A percentile compares a stretch with the other conserved stretches of the same genome.
These are phyloP conservation scores for Pristionchus mayeri DNA, from an alignment of 2,888 invertebrate species.

Conservation along the genomic window DNA sequence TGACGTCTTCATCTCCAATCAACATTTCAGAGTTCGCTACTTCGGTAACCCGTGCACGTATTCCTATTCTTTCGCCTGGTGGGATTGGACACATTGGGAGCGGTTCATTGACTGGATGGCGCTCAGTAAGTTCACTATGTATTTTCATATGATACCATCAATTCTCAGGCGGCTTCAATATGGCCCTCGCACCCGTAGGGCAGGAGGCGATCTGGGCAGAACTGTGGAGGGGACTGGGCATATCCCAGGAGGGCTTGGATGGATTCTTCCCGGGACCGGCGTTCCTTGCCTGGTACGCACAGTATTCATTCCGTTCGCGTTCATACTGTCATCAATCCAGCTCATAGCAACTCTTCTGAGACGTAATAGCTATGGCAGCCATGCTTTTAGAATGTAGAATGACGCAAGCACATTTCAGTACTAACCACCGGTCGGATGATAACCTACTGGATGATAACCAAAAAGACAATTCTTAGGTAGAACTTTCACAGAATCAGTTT, in stretches of 20 bases:
- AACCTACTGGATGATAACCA: no score
- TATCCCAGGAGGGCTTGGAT: constrained; percentile 85
- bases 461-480: no score
- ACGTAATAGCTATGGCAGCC: no score
- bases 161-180: constrained; percentile 85
- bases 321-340: no score
- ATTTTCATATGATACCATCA: background rate
- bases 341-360: no score
- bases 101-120: constrained; percentile 97
- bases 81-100: constrained; percentile 87
- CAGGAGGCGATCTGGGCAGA: constrained; percentile 91
- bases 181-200: constrained; percentile 89
- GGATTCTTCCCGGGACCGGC: constrained; percentile 92
- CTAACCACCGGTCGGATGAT: no score
- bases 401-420: no score
- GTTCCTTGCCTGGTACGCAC: constrained; percentile 93
- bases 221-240: constrained; percentile 83
- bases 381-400: no score
- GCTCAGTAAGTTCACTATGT: constrained; percentile 82
- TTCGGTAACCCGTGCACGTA: constrained; percentile 95
- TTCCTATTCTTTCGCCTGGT: constrained; percentile 91
- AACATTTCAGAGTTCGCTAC: constrained; percentile 85
- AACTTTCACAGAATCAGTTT: no score
- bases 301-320: no score
- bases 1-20: background rate